phyloP scores from a whole-genome alignment of 1,140 invertebrate genomes.

The Dolichoris vasculosae region DNA sequence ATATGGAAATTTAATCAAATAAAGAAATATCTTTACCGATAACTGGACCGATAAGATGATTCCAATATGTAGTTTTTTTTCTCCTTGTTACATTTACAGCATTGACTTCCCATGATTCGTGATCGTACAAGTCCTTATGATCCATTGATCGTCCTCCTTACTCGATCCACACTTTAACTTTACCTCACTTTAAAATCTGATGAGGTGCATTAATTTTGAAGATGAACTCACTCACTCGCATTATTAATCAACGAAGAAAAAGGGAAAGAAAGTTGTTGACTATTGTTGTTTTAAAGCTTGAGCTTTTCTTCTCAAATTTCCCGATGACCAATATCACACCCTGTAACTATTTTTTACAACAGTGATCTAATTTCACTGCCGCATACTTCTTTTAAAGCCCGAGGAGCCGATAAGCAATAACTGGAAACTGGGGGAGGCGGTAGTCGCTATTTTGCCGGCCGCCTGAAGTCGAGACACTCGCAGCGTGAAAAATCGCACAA shows the following conservation, averaged over 20 bases:
- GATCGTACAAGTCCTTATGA: slow-evolving; percentile 47
- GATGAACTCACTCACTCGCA: not conserved
- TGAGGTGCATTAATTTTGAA: not conserved
- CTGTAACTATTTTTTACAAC: not conserved
- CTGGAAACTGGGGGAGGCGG: not conserved
- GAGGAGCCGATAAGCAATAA: not conserved
- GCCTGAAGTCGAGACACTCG: not conserved
- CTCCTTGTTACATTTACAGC: slow-evolving; percentile 69
- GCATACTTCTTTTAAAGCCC: not conserved
- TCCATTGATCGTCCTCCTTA: slow-evolving; percentile 28
- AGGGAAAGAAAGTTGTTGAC: not conserved
- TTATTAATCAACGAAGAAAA: not conserved
- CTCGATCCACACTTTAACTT: not conserved
- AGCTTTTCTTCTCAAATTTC: not conserved
- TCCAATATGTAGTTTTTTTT: slow-evolving; percentile 61
- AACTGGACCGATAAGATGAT: slow-evolving; percentile 4
- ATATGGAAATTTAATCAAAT: not conserved
- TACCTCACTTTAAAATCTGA: not conserved
- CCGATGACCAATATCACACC: not conserved
- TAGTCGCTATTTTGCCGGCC: not conserved
- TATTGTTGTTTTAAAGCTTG: not conserved
- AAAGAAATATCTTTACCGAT: slow-evolving; percentile 26
- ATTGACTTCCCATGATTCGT: slow-evolving; percentile 73
- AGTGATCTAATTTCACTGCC: not conserved
- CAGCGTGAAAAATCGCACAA: not conserved